phyloP scores from a whole-genome alignment of 2,797 vertebrate species.

The Anas bernieri region DNA sequence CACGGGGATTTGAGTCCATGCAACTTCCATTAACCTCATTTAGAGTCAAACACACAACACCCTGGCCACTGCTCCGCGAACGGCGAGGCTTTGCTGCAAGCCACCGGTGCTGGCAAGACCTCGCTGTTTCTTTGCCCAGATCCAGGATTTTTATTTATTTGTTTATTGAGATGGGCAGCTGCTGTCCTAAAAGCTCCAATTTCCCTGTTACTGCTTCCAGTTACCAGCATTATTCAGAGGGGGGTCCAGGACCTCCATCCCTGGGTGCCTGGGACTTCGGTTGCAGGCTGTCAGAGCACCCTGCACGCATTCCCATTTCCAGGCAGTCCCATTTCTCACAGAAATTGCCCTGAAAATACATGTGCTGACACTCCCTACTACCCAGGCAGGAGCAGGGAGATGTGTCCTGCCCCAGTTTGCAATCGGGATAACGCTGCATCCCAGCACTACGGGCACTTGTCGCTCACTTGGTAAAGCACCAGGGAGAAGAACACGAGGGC shows the following conservation, averaged over 20 bases:
- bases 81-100: not conserved
- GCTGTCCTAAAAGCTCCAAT: not conserved
- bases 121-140: not conserved
- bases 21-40: slow-evolving; percentile 58
- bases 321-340: not conserved
- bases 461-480: not conserved
- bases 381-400: not conserved
- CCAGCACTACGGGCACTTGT: not conserved
- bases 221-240: not conserved
- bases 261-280: not conserved
- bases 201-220: not conserved
- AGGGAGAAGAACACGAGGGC: not conserved
- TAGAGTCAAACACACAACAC: not conserved
- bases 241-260: not conserved
- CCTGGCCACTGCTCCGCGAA: not conserved
- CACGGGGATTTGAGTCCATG: slow-evolving; percentile 1
- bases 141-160: not conserved
- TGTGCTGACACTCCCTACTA: not conserved
- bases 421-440: not conserved
- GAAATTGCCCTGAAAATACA: not conserved
- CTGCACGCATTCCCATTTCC: not conserved
- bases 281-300: not conserved
- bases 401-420: not conserved
- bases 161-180: not conserved
- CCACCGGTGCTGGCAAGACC: slow-evolving; percentile 18